phyloP scores from a whole-genome alignment of 2,113 vertebrate genomes.

The Heptranchias perlo region DNA sequence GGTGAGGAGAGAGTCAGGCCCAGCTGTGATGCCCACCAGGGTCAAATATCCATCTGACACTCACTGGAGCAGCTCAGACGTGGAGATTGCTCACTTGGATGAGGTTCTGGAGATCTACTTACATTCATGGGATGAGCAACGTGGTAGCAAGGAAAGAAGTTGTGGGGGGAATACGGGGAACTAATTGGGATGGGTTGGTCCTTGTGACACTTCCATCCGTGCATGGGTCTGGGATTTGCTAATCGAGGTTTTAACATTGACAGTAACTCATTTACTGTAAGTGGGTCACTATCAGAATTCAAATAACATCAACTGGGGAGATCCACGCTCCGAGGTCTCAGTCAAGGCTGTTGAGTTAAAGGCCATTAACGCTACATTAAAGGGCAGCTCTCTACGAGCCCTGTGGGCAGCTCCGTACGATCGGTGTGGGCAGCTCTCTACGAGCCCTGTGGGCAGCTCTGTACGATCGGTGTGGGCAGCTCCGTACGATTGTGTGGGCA shows the following conservation, averaged over 20 bases:
- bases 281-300: neutral
- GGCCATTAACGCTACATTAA: neutral
- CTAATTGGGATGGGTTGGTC: neutral
- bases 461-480: neutral
- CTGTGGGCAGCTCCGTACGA: neutral
- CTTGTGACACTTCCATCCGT: neutral
- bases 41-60: neutral
- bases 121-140: too few species aligned
- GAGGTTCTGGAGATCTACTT: neutral
- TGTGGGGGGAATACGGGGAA: neutral
- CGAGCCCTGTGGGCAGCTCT: neutral
- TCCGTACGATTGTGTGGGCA: too few species aligned
- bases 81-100: neutral
- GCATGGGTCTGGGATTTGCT: neutral
- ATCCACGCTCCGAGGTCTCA: neutral
- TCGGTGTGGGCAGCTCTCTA: neutral
- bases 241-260: neutral
- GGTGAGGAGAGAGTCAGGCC: too few species aligned
- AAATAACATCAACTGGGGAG: neutral
- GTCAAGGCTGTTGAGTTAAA: neutral
- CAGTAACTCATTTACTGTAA: neutral
- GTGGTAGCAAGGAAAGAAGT: neutral
- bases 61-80: neutral
- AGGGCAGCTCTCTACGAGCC: neutral
- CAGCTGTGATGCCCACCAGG: neutral